Evolutionary conservation across 2,113 vertebrate species (phyloP).

Genomic region (Clarias macrocephalus): DNA sequence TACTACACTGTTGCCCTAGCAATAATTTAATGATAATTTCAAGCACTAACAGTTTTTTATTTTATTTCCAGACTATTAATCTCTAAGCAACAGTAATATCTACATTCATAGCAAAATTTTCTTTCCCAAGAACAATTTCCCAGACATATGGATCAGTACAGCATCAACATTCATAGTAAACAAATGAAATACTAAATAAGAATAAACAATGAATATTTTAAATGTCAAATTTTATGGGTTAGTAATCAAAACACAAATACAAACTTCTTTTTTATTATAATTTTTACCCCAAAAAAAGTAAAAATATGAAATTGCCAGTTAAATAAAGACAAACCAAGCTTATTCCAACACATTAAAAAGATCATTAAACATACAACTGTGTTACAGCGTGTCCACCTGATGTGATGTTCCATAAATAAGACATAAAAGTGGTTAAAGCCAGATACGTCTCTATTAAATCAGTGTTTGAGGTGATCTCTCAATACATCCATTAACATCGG

Average conservation of each 20-base stretch:
- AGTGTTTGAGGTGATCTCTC: conserved; percentile 26
- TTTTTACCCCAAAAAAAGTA: conserved; percentile 51
- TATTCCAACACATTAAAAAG: conserved; percentile 70
- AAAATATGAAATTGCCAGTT: conserved; percentile 58
- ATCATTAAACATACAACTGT: conserved; percentile 74
- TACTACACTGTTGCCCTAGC: too few relatives aligned
- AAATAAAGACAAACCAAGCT: conserved; percentile 59
- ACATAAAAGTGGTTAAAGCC: conserved; percentile 55
- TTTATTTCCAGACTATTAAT: neutral
- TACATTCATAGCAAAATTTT: neutral
- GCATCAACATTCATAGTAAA: neutral
- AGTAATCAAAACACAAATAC: conserved; percentile 52
- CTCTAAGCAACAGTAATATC: neutral
- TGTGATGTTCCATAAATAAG: conserved; percentile 52
- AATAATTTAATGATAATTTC: neutral
- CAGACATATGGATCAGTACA: neutral
- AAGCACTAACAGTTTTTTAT: neutral
- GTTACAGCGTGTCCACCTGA: conserved; percentile 54
- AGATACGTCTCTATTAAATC: conserved; percentile 1
- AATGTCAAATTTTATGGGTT: conserved; percentile 46
- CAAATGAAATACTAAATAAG: too few relatives aligned
- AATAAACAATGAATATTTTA: conserved; percentile 59
- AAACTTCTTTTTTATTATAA: conserved; percentile 40
- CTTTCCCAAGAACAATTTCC: neutral
- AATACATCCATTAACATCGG: conserved; percentile 23